phyloP scores from a whole-genome alignment of 2,888 invertebrate species.

The Troilus luridus region DNA sequence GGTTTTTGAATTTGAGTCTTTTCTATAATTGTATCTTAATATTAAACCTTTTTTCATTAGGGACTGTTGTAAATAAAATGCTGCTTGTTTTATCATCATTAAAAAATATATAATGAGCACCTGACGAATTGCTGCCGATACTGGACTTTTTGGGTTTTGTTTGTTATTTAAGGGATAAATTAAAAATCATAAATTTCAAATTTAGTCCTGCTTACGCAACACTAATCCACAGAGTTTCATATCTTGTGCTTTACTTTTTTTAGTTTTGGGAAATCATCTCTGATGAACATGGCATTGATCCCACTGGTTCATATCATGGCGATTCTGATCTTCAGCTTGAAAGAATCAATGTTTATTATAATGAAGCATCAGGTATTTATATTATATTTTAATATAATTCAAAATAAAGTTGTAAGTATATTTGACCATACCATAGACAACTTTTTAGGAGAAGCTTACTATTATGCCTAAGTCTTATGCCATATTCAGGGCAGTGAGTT shows the following conservation, averaged over 20 bases:
- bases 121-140: no score
- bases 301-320: slow-evolving; percentile 79
- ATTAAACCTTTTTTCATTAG: no score
- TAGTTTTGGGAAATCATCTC: slow-evolving; percentile 86
- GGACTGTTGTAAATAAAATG: no score
- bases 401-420: not conserved
- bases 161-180: no score
- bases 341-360: slow-evolving; percentile 82
- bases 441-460: not conserved
- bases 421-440: not conserved
- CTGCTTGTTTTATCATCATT: no score
- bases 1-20: no score
- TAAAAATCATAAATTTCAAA: no score
- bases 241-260: slow-evolving; percentile 59
- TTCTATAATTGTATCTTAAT: no score
- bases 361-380: slow-evolving; percentile 72
- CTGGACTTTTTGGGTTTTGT: no score
- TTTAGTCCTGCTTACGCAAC: not conserved
- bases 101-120: no score
- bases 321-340: slow-evolving; percentile 83
- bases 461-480: no score
- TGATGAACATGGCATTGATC: slow-evolving; percentile 85
- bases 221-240: not conserved
- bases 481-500: no score
- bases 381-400: not conserved